Evolutionary conservation across 1,140 invertebrate genomes (phyloP), one percentile per base, ranked within the genome.

Genomic region (Euschistus heros): DNA sequence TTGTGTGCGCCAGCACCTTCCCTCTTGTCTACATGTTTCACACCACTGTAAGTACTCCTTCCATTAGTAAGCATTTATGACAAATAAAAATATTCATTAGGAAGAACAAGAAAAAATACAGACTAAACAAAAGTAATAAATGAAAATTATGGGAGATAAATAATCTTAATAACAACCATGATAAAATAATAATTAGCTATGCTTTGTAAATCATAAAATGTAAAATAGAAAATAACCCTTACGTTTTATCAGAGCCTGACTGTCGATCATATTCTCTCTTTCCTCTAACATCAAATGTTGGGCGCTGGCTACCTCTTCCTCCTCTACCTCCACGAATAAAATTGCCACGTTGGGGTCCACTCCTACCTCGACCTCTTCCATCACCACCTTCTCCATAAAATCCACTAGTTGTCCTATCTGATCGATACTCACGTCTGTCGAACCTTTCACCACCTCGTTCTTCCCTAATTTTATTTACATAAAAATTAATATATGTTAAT

Each of bases 231-330:
- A 54, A 54, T 22, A 70, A 69, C 68, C 65, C 80, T 77, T 80
- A 88, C 86, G 91, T 94, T 81, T 90, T 93, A 74, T 96, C 92
- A 63, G 90, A 93, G 69, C 93, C 93, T 73, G 92, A 95, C 76
- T 95, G 91, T 68, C 94, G 84, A 77, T 97, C 94, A 76, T 91
- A 97, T 78, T 97, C 93, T 44, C 92, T 83, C 77, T 93, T 94
- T 47, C 87, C 85, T 69, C 87, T 83, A 69, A 86, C 85, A 67
- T 79, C 79, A 72, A 84, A 87, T 67, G 78, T 78, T 22, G 81
- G 77, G 18, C 79, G 71, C 14, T 74, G 72, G 18, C 76, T 71
- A 70, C 73, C 75, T 63, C 68, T 74, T 74, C 57, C 79, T 73
- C 68, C 80, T 62, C 76, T 71, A 47, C 76, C 73, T 67, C 77